Evolutionary conservation across 2,888 invertebrate species (phyloP), one percentile per base, ranked within the genome.

Genomic region (Alentia gelatinosa): DNA sequence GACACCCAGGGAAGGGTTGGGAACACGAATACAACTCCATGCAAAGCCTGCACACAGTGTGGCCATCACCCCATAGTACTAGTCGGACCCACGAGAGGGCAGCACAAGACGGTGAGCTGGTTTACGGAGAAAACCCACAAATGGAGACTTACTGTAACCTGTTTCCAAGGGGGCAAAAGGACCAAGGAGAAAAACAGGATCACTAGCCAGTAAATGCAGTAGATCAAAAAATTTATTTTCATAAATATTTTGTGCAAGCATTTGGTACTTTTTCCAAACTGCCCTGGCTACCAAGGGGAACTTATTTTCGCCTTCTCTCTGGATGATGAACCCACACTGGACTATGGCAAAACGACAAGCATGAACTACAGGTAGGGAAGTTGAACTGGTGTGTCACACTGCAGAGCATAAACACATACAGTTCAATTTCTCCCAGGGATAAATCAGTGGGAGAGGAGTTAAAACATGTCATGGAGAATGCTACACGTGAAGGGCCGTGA

Each of bases 101-200:
- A 33, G 50, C 86, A 86, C 86, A 47, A 86, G 50, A 86, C 86
- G 86, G 42, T 86, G 86, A 47, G 50, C 79, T 79, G 35, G 79
- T 79, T 39, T 37, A 30, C n/a, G n/a, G 35, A 79, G 35, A 37
- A n/a, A 83, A 47, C 47, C 86, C 86, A 86, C 50, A 86, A 47
- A 86, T 47, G 26, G 86, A 86, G 50, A 86, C 86, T 86, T 86
- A 86, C 86, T 86, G 86, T 86, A 86, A 86, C 86, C 86, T 86
- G 86, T 42, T 86, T 86, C 86, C 86, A 86, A 15, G 86, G 75
- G 50, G 50, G 42, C 50, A 42, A 86, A 33, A 30, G 86, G 86
- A 86, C 86, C 86, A 86, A 86, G 30, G 86, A 86, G 86, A 86
- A 50, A 86, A 47, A 86, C 47, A 86, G 47, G 42, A 86, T 86